These are phyloP conservation scores for Ectobius pallidus DNA, from an alignment of 2,888 invertebrate genomes.

Conservation along the genomic window DNA sequence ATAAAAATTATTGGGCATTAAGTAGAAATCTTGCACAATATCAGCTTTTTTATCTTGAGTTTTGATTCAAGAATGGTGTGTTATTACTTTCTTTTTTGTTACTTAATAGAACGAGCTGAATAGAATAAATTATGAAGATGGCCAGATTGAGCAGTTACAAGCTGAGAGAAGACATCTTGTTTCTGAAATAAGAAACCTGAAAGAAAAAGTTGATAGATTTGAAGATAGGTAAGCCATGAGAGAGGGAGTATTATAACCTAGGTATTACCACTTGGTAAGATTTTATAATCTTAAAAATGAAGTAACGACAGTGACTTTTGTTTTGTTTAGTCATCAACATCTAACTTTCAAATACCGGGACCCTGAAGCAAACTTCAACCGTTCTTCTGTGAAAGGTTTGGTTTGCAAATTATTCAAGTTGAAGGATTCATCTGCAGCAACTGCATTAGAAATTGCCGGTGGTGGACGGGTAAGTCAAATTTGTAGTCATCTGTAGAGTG, in stretches of 20 bases:
- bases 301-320: no score
- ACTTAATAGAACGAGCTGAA: constrained; percentile 23
- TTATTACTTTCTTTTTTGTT: no score
- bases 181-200: constrained; percentile 61
- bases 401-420: constrained; percentile 81
- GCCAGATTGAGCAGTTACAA: constrained; percentile 61
- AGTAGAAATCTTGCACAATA: no score
- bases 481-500: no score
- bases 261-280: not conserved
- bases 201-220: constrained; percentile 64
- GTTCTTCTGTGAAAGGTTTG: constrained; percentile 72
- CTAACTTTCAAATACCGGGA: constrained; percentile 75
- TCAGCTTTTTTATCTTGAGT: no score
- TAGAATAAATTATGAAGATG: constrained; percentile 62
- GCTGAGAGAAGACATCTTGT: constrained; percentile 58
- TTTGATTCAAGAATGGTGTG: no score
- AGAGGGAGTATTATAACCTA: not conserved
- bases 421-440: constrained; percentile 69
- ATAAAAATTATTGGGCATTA: no score
- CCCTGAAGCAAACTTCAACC: constrained; percentile 77
- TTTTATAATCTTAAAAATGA: not conserved
- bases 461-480: constrained; percentile 75
- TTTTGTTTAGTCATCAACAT: constrained; percentile 59
- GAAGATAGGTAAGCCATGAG: constrained; percentile 54
- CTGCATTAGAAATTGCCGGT: constrained; percentile 85